These are phyloP conservation scores for Heliconius nattereri DNA, from an alignment of 1,140 invertebrate genomes.

Conservation along the genomic window DNA sequence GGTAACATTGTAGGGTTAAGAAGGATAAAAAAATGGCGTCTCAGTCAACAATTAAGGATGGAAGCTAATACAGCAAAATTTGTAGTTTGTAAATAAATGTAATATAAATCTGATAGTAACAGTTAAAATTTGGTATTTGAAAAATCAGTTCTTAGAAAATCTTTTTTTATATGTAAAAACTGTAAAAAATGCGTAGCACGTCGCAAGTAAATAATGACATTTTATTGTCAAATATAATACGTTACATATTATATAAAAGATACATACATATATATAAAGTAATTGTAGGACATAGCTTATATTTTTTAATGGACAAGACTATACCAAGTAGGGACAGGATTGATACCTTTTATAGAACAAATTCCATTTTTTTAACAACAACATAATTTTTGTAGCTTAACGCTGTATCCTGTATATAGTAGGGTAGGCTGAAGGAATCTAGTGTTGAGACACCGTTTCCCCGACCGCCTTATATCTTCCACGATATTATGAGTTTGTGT, in stretches of 20 bases:
- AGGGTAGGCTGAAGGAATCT: too few relatives aligned
- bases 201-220: conserved; percentile 2
- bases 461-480: too few relatives aligned
- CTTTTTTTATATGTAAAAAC: not conserved
- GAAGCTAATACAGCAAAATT: not conserved
- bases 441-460: too few relatives aligned
- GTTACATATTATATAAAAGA: conserved; percentile 2
- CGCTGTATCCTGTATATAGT: too few relatives aligned
- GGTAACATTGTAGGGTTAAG: conserved; percentile 2
- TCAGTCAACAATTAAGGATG: not conserved
- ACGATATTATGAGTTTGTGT: too few relatives aligned
- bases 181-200: conserved; percentile 16
- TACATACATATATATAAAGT: not conserved
- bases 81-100: not conserved
- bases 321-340: conserved; percentile 9
- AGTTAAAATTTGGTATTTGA: not conserved
- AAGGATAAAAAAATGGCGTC: not conserved
- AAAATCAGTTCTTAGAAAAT: not conserved
- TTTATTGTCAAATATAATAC: conserved; percentile 13
- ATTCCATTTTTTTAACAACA: not conserved
- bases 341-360: not conserved
- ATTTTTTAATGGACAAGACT: conserved; percentile 36
- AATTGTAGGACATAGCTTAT: conserved; percentile 18
- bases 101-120: not conserved
- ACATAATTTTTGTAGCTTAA: not conserved